Conservation (phyloP, 2,113 vertebrate genomes). For the Thunnus thynnus region DNA sequence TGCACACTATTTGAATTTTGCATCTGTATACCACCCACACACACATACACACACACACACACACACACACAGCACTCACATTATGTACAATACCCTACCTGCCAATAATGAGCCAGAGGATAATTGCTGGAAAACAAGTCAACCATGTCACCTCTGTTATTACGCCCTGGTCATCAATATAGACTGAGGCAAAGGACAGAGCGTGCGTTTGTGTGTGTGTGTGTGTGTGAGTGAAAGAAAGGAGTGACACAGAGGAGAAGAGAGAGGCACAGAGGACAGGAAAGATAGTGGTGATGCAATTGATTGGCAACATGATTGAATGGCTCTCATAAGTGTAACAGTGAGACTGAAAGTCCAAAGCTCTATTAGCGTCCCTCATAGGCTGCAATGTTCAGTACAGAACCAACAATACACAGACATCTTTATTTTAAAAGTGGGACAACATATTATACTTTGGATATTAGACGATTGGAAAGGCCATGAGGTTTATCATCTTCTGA, state of each 20-base stretch:
- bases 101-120: conserved; percentile 54
- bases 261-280: conserved; percentile 1
- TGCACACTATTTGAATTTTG: not conserved
- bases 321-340: conserved; percentile 15
- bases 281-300: conserved; percentile 49
- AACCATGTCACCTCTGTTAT: conserved; percentile 61
- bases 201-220: not conserved
- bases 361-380: not conserved
- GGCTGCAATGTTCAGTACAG: conserved; percentile 5
- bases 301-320: conserved; percentile 55
- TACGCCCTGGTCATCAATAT: conserved; percentile 54
- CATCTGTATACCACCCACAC: not conserved
- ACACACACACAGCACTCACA: not conserved
- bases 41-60: not conserved
- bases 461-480: not conserved
- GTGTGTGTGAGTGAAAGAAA: not conserved
- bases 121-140: conserved; percentile 58
- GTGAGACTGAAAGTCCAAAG: conserved; percentile 4
- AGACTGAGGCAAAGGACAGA: conserved; percentile 23
- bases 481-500: not conserved
- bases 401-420: not conserved
- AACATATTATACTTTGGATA: no score
- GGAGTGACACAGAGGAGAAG: not conserved
- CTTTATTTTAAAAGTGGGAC: not conserved
- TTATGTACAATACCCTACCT: conserved; percentile 22